Base-by-base conservation (phyloP, 2,888 invertebrate genomes). In the Nasonia oneida region DNA sequence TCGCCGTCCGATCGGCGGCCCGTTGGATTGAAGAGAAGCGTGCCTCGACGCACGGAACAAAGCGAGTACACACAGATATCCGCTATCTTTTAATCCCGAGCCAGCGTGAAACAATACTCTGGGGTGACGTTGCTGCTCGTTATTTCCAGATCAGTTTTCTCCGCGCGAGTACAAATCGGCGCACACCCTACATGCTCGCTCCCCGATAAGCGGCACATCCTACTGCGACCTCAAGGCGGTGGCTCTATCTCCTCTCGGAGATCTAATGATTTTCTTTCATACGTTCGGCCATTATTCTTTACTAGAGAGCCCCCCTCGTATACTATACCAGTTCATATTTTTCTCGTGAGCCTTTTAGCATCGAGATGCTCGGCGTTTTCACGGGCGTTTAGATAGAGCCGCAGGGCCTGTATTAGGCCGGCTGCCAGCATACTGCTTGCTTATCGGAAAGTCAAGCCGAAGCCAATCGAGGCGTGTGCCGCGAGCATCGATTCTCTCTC, bases 311-410 rank as follows among this genome's bases (percentile, higher is more conserved):
- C 42, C 29, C 75, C 12, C 42, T 2, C 12, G 2, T 8, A 42
- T 42, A 47, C 10, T 12, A 3, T 42, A 1, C 64, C 33, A n/a
- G 67, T 82, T 82, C 76, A 70, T 70, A 71, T 76, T 77, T 86
- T 74, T 83, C 74, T 84, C 82, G 71, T 74, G 79, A 81, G 61
- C 83, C 79, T 81, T 71, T 83, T 76, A 50, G 79, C 71, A 86
- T 10, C 18, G 39, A 37, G n/a, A 57, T 57, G 57, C 57, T n/a
- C n/a, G n/a, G 61, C 73, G 73, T 85, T 89, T 89, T 86, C 88
- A 89, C 88, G 88, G 88, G 76, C 86, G 78, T 89, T 90, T 88
- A 89, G 90, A 90, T 90, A 90, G 87, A 85, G 64, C 33, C 15
- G 15, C 57, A 67, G 67, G 2, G 71, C 33, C 14, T 67, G n/a